Percentiles rank a stretch among this genome's conserved stretches.
Evolutionary conservation across 2,888 invertebrate species (phyloP).

Genomic region (Drosophila cognata): DNA sequence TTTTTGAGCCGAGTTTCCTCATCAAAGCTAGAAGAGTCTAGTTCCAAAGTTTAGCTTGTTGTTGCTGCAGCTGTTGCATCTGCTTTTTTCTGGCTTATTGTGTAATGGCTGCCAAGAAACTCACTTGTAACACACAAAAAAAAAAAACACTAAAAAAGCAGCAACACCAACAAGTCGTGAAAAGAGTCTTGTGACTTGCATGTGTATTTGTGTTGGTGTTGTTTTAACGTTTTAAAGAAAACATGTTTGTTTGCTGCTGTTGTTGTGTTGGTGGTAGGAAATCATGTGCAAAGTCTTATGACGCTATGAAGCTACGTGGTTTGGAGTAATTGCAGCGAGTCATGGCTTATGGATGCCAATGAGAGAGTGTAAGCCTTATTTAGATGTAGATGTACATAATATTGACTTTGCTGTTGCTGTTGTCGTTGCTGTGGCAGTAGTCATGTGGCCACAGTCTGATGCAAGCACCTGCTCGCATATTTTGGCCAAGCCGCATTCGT

Average conservation of each 20-base stretch:
- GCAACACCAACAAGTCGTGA: conserved; percentile 44
- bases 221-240: conserved; percentile 38
- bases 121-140: conserved; percentile 43
- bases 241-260: conserved; percentile 41
- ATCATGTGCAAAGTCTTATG: conserved; percentile 81
- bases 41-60: conserved; percentile 7
- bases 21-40: conserved; percentile 19
- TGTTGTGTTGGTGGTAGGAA: conserved; percentile 73
- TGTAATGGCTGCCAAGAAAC: conserved; percentile 67
- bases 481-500: conserved; percentile 58
- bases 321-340: conserved; percentile 72
- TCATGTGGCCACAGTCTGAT: conserved; percentile 55
- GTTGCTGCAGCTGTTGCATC: conserved; percentile 37
- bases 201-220: conserved; percentile 35
- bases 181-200: conserved; percentile 61
- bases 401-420: conserved; percentile 13
- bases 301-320: conserved; percentile 71
- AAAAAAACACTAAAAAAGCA: conserved; percentile 29
- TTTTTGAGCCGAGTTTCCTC: conserved; percentile 40
- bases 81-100: conserved; percentile 53
- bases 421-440: conserved; percentile 31
- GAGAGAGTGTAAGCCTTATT: conserved; percentile 36
- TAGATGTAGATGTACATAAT: conserved; percentile 17
- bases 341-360: conserved; percentile 63
- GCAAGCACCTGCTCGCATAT: conserved; percentile 64